phyloP scores from a whole-genome alignment of 1,140 invertebrate genomes.

The Drosophila sp. region DNA sequence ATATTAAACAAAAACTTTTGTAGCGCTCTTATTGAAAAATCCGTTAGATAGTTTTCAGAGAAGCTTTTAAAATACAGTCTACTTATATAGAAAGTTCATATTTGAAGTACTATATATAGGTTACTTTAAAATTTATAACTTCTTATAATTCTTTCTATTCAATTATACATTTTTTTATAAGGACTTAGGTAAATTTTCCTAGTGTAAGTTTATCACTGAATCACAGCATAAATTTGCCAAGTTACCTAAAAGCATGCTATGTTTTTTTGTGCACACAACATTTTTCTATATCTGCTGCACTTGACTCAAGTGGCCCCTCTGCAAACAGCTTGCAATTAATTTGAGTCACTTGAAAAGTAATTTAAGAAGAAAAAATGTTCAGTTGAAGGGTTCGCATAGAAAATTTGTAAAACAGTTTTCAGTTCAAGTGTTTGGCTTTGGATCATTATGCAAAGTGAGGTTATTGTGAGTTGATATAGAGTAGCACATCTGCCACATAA shows the following conservation, averaged over 20 bases:
- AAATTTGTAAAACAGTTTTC: slow-evolving; percentile 24
- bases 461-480: slow-evolving; percentile 63
- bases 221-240: slow-evolving; percentile 44
- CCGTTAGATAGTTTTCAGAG: too few relatives aligned
- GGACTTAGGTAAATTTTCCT: background rate
- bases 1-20: too few relatives aligned
- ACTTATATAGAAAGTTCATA: too few relatives aligned
- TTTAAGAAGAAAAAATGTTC: slow-evolving; percentile 18
- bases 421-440: slow-evolving; percentile 36
- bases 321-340: slow-evolving; percentile 60
- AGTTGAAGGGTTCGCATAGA: slow-evolving; percentile 12
- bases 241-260: slow-evolving; percentile 54
- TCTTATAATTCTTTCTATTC: too few relatives aligned
- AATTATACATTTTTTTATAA: too few relatives aligned
- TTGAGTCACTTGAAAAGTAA: slow-evolving; percentile 43
- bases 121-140: too few relatives aligned
- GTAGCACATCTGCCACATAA: slow-evolving; percentile 33
- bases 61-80: too few relatives aligned
- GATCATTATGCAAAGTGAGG: slow-evolving; percentile 74
- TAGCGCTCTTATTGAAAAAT: too few relatives aligned
- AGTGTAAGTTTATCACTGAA: background rate
- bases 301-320: slow-evolving; percentile 50
- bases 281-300: slow-evolving; percentile 26
- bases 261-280: slow-evolving; percentile 23
- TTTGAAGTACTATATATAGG: too few relatives aligned